Percentiles rank a stretch among this genome's conserved stretches.
Evolutionary conservation across 2,113 vertebrate species (phyloP).

Genomic region (Ceuthmochares aereus): DNA sequence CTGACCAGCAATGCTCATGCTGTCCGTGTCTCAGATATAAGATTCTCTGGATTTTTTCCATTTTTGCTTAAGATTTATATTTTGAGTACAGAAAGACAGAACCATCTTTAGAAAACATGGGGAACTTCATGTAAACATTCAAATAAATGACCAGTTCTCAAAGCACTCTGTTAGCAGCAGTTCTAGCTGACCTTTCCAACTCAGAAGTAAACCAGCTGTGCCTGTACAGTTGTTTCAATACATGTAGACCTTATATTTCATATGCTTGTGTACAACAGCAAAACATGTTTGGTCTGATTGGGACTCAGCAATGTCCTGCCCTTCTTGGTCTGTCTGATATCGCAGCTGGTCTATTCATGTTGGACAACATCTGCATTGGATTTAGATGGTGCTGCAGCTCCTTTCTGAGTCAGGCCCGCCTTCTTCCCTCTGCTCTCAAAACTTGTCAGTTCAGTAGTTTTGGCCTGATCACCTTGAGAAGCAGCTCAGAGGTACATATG

Average conservation of each 20-base stretch:
- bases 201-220: neutral
- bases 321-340: neutral
- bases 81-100: neutral
- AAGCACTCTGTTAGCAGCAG: neutral
- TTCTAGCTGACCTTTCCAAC: neutral
- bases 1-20: neutral
- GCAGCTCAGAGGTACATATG: fast-evolving
- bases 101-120: neutral
- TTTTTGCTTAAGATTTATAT: neutral
- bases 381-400: neutral
- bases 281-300: neutral
- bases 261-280: neutral
- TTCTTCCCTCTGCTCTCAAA: neutral
- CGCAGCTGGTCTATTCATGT: neutral
- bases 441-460: neutral
- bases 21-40: neutral
- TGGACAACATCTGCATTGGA: fast-evolving
- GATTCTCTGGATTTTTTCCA: neutral
- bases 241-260: neutral
- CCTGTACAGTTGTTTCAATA: neutral
- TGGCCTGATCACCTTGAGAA: neutral
- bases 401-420: neutral
- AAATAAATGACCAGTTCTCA: neutral
- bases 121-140: neutral
- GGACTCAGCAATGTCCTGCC: neutral